Evolutionary conservation across 2,888 invertebrate genomes (phyloP).

Genomic region (Automeris io): DNA sequence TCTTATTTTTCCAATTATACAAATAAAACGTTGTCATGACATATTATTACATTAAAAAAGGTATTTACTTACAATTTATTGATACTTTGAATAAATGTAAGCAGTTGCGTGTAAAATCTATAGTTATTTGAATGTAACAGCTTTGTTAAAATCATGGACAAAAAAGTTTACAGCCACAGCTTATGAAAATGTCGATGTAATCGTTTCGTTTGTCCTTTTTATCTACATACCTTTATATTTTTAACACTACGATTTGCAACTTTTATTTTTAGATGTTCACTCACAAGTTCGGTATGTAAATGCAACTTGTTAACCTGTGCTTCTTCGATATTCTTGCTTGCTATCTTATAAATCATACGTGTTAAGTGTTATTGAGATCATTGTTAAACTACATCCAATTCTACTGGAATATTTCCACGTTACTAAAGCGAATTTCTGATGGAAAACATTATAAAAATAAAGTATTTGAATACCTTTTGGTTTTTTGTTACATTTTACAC

Average conservation of each 20-base stretch:
- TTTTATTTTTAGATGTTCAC: conserved; percentile 60
- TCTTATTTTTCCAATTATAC: too few relatives aligned
- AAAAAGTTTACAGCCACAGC: conserved; percentile 6
- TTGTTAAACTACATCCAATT: background rate
- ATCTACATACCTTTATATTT: conserved; percentile 17
- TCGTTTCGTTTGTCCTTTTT: conserved; percentile 7
- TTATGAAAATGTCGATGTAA: conserved; percentile 9
- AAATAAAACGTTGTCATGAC: too few relatives aligned
- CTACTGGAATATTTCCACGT: background rate
- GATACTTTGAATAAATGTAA: too few relatives aligned
- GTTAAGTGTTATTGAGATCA: conserved; percentile 6
- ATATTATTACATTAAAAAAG: too few relatives aligned
- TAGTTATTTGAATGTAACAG: too few relatives aligned
- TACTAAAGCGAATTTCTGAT: too few relatives aligned
- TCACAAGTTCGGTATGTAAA: conserved; percentile 55
- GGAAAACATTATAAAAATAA: too few relatives aligned
- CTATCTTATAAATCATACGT: conserved; percentile 22
- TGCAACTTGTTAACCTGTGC: conserved; percentile 46
- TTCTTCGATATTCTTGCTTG: conserved; percentile 17
- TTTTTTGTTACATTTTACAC: too few relatives aligned
- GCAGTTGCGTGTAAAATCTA: too few relatives aligned
- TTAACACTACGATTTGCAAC: conserved; percentile 32
- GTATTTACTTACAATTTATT: too few relatives aligned
- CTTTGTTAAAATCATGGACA: too few relatives aligned
- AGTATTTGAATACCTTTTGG: too few relatives aligned